Evolutionary conservation across 2,888 invertebrate species (phyloP).

Genomic region (Arctia plantaginis): DNA sequence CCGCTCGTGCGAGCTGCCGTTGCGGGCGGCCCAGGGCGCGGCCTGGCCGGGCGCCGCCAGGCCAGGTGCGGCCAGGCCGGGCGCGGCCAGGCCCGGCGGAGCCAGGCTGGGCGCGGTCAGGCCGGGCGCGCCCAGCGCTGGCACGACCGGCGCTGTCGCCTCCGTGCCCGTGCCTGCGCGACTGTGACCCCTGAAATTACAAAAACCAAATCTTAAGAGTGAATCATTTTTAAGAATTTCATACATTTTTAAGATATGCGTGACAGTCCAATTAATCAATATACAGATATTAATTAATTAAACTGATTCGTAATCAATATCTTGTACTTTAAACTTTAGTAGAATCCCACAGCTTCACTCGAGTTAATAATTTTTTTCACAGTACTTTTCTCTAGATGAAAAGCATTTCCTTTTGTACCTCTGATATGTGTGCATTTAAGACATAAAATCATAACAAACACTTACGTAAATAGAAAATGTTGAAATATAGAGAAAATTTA

Average conservation of each 20-base stretch:
- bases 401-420: not conserved
- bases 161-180: conserved; percentile 73
- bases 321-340: too few species aligned
- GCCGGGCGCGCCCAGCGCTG: conserved; percentile 25
- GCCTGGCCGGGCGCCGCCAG: conserved; percentile 22
- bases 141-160: conserved; percentile 49
- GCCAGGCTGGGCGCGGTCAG: conserved; percentile 19
- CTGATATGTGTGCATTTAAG: too few species aligned
- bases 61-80: conserved; percentile 54
- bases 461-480: too few species aligned
- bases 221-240: too few species aligned
- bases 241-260: too few species aligned
- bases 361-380: too few species aligned
- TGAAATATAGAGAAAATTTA: too few species aligned
- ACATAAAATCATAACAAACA: not conserved
- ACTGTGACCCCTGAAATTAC: conserved; percentile 74
- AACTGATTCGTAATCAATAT: too few species aligned
- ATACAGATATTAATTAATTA: too few species aligned
- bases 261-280: too few species aligned
- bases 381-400: too few species aligned
- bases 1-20: conserved; percentile 63
- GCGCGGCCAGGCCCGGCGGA: conserved; percentile 29
- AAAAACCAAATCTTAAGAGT: not conserved
- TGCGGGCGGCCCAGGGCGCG: conserved; percentile 62
- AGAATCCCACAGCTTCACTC: too few species aligned